Percentiles rank a stretch among this genome's conserved stretches.
phyloP scores from a whole-genome alignment of 2,113 vertebrate species.

The Psilopsiagon aymara region DNA sequence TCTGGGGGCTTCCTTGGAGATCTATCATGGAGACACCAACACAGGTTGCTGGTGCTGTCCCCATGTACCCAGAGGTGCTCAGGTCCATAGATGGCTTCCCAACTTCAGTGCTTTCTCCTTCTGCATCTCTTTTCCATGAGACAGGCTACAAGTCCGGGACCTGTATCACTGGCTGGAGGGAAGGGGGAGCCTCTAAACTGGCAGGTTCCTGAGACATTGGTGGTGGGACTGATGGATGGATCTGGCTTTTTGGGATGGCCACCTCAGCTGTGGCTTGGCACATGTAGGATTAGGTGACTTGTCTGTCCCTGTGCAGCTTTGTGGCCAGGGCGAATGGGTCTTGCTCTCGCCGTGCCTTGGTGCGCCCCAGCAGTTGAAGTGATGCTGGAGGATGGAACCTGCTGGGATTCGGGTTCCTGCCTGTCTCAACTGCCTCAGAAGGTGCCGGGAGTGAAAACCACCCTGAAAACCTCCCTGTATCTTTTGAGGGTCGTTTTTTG shows the following conservation, averaged over 20 bases:
- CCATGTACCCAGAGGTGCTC: background rate
- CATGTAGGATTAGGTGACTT: background rate
- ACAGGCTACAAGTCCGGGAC: background rate
- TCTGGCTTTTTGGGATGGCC: background rate
- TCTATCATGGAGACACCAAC: background rate
- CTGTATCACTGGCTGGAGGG: background rate
- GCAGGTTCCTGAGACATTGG: background rate
- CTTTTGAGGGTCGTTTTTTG: background rate
- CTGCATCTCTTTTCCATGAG: background rate
- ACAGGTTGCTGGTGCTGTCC: background rate
- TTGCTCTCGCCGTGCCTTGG: background rate
- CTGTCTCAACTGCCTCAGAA: background rate
- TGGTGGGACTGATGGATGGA: background rate
- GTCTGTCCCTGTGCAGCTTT: accelerated
- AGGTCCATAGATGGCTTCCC: background rate
- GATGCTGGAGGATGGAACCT: background rate
- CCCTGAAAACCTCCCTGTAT: background rate
- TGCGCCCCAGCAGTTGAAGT: background rate
- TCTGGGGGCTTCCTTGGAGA: background rate
- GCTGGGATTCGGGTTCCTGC: background rate
- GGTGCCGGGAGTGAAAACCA: background rate
- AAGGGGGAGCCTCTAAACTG: background rate
- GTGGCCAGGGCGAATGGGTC: accelerated
- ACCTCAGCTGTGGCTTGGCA: background rate
- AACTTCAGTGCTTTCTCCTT: background rate